These are phyloP conservation scores for Bicyclus anynana DNA, from an alignment of 1,140 invertebrate species.

Conservation along the genomic window DNA sequence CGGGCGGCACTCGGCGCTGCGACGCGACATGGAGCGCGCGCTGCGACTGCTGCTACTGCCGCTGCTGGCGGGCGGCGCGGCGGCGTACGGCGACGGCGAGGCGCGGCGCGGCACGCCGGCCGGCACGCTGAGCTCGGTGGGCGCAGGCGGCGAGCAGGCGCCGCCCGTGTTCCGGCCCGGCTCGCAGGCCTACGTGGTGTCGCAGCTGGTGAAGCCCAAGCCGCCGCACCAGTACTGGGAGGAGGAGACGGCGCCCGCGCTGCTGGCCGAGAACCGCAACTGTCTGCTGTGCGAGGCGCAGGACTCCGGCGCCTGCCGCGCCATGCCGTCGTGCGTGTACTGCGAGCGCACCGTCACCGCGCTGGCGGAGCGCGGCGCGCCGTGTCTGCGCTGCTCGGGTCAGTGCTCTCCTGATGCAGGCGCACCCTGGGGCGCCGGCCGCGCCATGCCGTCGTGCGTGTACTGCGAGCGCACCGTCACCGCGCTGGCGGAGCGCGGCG, in stretches of 20 bases:
- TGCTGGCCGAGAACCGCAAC: slow-evolving; percentile 66
- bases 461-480: background rate
- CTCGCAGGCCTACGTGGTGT: slow-evolving; percentile 65
- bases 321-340: slow-evolving; percentile 67
- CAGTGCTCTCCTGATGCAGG: slow-evolving; percentile 25
- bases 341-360: slow-evolving; percentile 68
- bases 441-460: slow-evolving; percentile 51
- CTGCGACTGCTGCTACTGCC: too few relatives aligned
- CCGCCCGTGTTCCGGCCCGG: slow-evolving; percentile 58
- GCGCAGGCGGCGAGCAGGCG: slow-evolving; percentile 42
- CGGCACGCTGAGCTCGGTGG: slow-evolving; percentile 55
- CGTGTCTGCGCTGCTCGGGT: slow-evolving; percentile 62
- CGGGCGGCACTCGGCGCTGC: slow-evolving; percentile 49
- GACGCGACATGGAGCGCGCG: too few relatives aligned
- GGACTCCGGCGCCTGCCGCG: slow-evolving; percentile 61
- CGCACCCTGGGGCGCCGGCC: slow-evolving; percentile 57
- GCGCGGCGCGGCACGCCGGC: slow-evolving; percentile 37
- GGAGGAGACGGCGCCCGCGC: slow-evolving; percentile 56
- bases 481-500: slow-evolving; percentile 7
- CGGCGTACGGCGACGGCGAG: slow-evolving; percentile 21
- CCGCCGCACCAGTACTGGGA: slow-evolving; percentile 68
- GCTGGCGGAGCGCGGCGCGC: slow-evolving; percentile 58
- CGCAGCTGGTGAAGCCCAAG: slow-evolving; percentile 64
- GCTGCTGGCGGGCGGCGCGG: slow-evolving; percentile 64
- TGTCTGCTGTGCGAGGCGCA: slow-evolving; percentile 61